Conservation (phyloP, 2,888 invertebrate species). For the Calameuta filiformis region DNA sequence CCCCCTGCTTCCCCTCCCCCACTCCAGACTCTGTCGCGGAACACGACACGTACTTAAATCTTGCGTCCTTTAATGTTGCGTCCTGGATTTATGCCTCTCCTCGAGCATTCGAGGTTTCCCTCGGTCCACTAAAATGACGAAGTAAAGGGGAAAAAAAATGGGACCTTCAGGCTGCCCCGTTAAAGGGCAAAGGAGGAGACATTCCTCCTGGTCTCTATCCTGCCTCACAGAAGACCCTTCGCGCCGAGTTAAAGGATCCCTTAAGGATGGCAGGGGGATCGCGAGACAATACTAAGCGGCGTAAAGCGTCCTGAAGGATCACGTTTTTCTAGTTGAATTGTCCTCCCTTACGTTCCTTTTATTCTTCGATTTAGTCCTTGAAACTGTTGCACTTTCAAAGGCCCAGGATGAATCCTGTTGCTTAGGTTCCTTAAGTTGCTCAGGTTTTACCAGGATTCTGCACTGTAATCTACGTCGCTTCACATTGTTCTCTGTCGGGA, state of each 20-base stretch:
- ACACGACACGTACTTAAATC: background rate
- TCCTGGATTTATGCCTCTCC: background rate
- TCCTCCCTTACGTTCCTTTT: background rate
- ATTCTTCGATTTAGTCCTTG: background rate
- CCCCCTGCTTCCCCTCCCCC: background rate
- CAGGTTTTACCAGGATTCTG: background rate
- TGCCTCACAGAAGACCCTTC: background rate
- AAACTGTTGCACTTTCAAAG: background rate
- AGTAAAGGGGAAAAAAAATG: background rate
- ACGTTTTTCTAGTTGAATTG: slow-evolving; percentile 3
- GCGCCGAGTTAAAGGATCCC: slow-evolving; percentile 2
- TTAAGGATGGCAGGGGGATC: background rate
- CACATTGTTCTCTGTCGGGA: background rate
- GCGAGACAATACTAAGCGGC: slow-evolving; percentile 6
- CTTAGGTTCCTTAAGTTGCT: background rate
- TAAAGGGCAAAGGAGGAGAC: background rate
- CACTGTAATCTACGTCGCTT: background rate
- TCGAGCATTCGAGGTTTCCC: background rate
- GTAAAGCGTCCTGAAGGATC: background rate
- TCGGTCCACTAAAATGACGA: background rate
- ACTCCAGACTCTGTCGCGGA: background rate
- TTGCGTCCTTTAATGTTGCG: background rate
- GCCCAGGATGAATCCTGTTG: background rate
- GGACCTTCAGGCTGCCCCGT: background rate
- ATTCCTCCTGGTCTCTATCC: background rate